Conservation (phyloP, 2,797 vertebrate genomes). For the Anabas testudineus region DNA sequence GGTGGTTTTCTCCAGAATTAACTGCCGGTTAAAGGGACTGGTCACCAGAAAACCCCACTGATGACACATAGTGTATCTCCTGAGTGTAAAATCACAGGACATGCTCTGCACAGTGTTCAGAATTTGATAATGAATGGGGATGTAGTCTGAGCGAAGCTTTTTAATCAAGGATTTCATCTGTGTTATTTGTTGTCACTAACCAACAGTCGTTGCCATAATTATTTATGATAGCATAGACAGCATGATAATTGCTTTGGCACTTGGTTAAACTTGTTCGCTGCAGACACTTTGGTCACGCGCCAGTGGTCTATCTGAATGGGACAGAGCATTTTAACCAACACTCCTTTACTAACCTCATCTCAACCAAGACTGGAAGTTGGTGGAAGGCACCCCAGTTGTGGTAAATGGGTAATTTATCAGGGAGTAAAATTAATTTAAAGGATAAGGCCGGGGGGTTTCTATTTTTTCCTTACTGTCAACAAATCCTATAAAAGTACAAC, state of each 20-base stretch:
- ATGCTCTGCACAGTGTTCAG: not conserved
- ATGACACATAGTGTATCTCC: not conserved
- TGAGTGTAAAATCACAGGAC: not conserved
- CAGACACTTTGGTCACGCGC: not conserved
- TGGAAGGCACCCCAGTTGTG: not conserved
- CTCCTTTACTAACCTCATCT: not conserved
- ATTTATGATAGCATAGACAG: constrained; percentile 2
- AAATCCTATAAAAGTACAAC: no score
- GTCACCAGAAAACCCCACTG: not conserved
- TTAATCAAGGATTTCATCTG: constrained; percentile 15
- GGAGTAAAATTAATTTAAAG: not conserved
- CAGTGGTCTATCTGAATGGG: not conserved
- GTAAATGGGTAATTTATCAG: not conserved
- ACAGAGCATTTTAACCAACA: not conserved
- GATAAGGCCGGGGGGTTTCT: no score
- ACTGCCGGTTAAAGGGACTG: not conserved
- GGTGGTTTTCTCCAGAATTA: not conserved
- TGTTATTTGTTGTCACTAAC: constrained; percentile 17
- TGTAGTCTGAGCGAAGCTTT: not conserved
- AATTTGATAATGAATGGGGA: not conserved
- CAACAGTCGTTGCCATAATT: constrained; percentile 14
- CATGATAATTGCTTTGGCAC: constrained; percentile 1
- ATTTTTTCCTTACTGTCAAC: no score
- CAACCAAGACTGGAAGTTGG: not conserved
- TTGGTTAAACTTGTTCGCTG: not conserved